Evolutionary conservation across 2,113 vertebrate species (phyloP).

Genomic region (Lampris incognitus): DNA sequence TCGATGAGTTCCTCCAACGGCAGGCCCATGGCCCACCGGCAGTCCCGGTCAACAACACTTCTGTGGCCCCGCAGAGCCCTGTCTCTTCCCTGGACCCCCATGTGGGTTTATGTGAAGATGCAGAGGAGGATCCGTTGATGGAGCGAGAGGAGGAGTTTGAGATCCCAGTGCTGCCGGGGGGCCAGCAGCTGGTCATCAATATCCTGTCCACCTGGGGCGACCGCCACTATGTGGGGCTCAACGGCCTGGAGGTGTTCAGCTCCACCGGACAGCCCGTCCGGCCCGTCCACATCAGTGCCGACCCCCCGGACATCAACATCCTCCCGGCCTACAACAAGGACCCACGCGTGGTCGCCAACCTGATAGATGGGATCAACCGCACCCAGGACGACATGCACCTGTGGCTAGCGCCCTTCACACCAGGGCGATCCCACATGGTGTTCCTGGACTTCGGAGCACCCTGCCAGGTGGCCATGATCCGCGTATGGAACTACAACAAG

Average conservation of each 20-base stretch:
- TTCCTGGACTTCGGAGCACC: constrained; percentile 85
- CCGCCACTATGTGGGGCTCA: constrained; percentile 95
- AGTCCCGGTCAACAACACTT: constrained; percentile 33
- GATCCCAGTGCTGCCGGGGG: constrained; percentile 92
- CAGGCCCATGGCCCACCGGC: constrained; percentile 72
- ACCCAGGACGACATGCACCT: constrained; percentile 99
- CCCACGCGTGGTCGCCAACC: constrained; percentile 88
- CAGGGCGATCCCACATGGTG: constrained; percentile 86
- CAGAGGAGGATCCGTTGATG: constrained; percentile 62
- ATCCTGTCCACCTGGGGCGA: constrained; percentile 97
- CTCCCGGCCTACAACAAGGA: constrained; percentile 91
- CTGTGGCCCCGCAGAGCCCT: constrained; percentile 37
- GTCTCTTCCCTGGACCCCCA: constrained; percentile 46
- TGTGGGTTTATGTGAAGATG: constrained; percentile 58
- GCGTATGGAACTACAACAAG: constrained; percentile 99
- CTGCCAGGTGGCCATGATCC: constrained; percentile 92
- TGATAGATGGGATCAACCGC: constrained; percentile 90
- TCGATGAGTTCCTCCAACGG: constrained; percentile 93
- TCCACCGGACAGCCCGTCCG: constrained; percentile 88
- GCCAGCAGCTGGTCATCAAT: constrained; percentile 87
- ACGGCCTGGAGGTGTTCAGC: constrained; percentile 93
- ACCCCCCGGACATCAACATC: constrained; percentile 94
- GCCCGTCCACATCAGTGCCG: constrained; percentile 83
- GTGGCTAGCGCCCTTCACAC: constrained; percentile 95
- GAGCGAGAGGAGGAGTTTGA: constrained; percentile 86